These are phyloP conservation scores for Buteo buteo DNA, from an alignment of 2,113 vertebrate species.

Conservation along the genomic window DNA sequence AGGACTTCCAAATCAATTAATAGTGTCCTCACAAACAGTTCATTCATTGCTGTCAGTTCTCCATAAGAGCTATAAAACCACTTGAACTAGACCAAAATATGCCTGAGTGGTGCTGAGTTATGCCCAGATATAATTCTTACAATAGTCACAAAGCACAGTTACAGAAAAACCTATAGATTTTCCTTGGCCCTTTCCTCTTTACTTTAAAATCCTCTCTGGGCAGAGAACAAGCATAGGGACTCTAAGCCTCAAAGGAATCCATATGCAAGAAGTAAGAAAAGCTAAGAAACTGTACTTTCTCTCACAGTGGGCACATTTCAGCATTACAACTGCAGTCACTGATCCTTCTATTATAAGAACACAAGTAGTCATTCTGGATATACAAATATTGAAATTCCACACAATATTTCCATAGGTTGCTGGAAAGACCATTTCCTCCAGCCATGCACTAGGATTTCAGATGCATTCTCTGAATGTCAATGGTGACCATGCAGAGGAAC, in stretches of 20 bases:
- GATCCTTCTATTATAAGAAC: neutral
- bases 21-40: neutral
- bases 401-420: neutral
- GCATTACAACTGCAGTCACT: neutral
- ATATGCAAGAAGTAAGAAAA: neutral
- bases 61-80: neutral
- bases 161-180: neutral
- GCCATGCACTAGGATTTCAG: neutral
- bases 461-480: constrained; percentile 18
- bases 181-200: neutral
- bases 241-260: neutral
- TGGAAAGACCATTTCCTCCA: neutral
- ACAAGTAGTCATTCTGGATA: neutral
- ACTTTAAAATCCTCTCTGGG: neutral
- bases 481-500: constrained; percentile 20
- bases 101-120: neutral
- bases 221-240: neutral
- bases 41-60: neutral
- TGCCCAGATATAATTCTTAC: neutral
- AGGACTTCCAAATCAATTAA: neutral
- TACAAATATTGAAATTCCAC: neutral
- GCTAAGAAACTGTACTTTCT: neutral
- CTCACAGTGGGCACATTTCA: neutral
- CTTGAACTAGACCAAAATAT: neutral
- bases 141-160: neutral